These are phyloP conservation scores for Pelodytes ibericus DNA, from an alignment of 2,797 vertebrate genomes.

Conservation along the genomic window DNA sequence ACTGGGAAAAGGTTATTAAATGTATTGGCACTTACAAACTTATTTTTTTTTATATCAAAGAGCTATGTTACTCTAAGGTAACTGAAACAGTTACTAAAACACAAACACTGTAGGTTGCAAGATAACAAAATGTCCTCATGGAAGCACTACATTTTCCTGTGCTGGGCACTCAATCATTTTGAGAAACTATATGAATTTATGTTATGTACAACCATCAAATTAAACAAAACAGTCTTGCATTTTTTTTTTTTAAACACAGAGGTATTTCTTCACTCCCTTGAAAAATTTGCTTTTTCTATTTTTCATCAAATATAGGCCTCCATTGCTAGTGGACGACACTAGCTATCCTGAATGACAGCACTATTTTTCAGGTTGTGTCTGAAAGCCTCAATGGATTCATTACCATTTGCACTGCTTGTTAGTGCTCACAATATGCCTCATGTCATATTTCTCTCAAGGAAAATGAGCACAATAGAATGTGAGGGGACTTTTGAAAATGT, in stretches of 20 bases:
- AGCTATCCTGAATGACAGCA: slow-evolving; percentile 24
- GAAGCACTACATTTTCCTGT: too few relatives aligned
- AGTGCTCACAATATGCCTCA: slow-evolving; percentile 32
- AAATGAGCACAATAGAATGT: slow-evolving; percentile 14
- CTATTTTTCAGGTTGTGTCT: slow-evolving; percentile 33
- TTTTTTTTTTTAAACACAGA: not conserved
- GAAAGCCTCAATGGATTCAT: slow-evolving; percentile 32
- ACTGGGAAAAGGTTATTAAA: too few relatives aligned
- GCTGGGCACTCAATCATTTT: too few relatives aligned
- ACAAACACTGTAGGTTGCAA: too few relatives aligned
- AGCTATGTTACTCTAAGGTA: too few relatives aligned
- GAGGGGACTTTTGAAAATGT: slow-evolving; percentile 8
- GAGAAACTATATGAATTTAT: too few relatives aligned
- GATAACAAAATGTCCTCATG: too few relatives aligned
- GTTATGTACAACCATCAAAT: too few relatives aligned
- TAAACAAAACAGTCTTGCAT: not conserved
- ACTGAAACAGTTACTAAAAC: too few relatives aligned
- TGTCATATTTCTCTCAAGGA: slow-evolving; percentile 15
- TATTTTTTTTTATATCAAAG: too few relatives aligned
- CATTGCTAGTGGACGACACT: slow-evolving; percentile 12
- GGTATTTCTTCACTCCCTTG: slow-evolving; percentile 5
- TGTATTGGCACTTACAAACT: too few relatives aligned
- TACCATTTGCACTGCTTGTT: slow-evolving; percentile 30
- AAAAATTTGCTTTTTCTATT: slow-evolving; percentile 11
- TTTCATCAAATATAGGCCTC: slow-evolving; percentile 25